Percentiles rank a stretch among this genome's conserved stretches.
Conservation (phyloP, 2,888 invertebrate genomes). For the Drosophila koepferae region DNA sequence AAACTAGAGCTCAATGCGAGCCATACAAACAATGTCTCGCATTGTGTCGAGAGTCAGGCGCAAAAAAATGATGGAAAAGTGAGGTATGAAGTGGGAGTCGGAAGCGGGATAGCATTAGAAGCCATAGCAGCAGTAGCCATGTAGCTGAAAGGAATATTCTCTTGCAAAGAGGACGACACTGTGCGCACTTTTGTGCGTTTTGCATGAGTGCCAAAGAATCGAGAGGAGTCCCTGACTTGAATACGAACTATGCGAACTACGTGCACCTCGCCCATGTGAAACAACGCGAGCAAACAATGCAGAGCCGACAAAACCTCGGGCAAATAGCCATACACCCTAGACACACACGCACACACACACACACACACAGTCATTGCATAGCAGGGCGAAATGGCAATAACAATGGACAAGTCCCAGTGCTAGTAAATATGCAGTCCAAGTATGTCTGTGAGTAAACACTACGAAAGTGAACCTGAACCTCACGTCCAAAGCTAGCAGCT, state of each 20-base stretch:
- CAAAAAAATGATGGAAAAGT: neutral
- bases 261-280: constrained; percentile 60
- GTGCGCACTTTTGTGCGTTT: constrained; percentile 62
- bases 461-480: constrained; percentile 40
- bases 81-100: constrained; percentile 9
- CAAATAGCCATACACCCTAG: constrained; percentile 41
- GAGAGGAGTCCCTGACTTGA: constrained; percentile 59
- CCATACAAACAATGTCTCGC: constrained; percentile 48
- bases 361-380: neutral
- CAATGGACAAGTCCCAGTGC: constrained; percentile 36
- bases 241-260: constrained; percentile 58
- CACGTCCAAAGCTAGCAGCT: constrained; percentile 33
- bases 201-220: constrained; percentile 57
- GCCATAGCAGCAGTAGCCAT: neutral
- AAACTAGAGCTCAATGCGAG: constrained; percentile 52
- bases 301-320: constrained; percentile 48
- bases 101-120: constrained; percentile 3
- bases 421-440: constrained; percentile 45
- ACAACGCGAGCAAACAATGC: constrained; percentile 60
- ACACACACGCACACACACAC: constrained; percentile 10
- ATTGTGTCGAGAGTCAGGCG: constrained; percentile 31
- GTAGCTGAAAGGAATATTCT: neutral
- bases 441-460: constrained; percentile 37
- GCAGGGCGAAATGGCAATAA: constrained; percentile 30
- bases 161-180: constrained; percentile 28